Percentiles rank a stretch among this genome's conserved stretches.
Conservation (phyloP, 30 jellyfish, hydroid and myxozoan species). For the Aurelia aurita region DNA sequence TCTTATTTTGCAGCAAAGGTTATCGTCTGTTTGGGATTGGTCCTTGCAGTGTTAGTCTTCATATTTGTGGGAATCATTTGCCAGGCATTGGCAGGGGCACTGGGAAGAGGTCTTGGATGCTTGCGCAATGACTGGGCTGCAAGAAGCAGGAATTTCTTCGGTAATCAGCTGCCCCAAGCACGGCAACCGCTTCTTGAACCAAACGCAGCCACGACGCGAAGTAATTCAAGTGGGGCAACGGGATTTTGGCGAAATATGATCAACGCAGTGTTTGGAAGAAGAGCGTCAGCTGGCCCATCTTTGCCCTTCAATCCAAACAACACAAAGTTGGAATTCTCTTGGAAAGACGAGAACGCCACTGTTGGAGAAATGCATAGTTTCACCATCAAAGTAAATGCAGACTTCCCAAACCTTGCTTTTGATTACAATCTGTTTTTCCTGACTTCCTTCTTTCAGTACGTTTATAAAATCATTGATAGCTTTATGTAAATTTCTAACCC, state of each 20-base stretch:
- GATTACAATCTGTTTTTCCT: neutral
- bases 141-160: too few species aligned
- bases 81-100: too few species aligned
- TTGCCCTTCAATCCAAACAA: slow-evolving; percentile 52
- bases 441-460: too few species aligned
- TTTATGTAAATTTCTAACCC: too few species aligned
- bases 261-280: slow-evolving; percentile 14
- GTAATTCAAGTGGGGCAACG: neutral
- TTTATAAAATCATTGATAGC: too few species aligned
- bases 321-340: slow-evolving; percentile 44
- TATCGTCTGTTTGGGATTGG: slow-evolving; percentile 10
- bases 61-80: neutral
- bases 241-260: slow-evolving; percentile 31
- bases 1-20: slow-evolving; percentile 32
- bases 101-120: neutral
- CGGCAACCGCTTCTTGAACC: neutral
- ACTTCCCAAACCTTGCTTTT: neutral
- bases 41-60: neutral
- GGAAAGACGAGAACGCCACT: slow-evolving; percentile 46
- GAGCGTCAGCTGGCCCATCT: slow-evolving; percentile 6
- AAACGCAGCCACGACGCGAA: neutral
- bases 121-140: neutral
- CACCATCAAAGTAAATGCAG: slow-evolving; percentile 21
- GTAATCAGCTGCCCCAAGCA: too few species aligned
- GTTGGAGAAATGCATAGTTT: slow-evolving; percentile 74